Evolutionary conservation across 2,888 invertebrate species (phyloP).

Genomic region (Tetramorium bicarinatum): DNA sequence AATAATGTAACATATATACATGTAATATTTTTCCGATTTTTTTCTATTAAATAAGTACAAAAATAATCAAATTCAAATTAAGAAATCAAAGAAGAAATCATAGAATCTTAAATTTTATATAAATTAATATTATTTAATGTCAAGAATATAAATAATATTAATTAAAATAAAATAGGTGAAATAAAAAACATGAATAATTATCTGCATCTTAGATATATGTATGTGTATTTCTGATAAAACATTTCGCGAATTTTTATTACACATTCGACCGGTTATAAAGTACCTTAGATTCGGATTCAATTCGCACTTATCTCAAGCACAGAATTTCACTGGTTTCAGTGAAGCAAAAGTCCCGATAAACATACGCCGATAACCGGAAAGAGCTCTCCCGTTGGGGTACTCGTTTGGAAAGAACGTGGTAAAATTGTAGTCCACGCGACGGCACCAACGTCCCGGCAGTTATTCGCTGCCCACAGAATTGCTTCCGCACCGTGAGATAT

Average conservation of each 20-base stretch:
- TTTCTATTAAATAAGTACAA: background rate
- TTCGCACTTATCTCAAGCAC: slow-evolving; percentile 2
- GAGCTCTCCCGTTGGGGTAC: background rate
- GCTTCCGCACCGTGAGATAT: slow-evolving; percentile 46
- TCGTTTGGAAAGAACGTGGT: slow-evolving; percentile 36
- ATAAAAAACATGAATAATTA: background rate
- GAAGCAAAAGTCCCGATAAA: slow-evolving; percentile 26
- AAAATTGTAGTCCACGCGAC: slow-evolving; percentile 41
- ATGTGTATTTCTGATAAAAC: background rate
- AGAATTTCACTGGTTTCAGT: background rate
- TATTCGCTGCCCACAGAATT: slow-evolving; percentile 40
- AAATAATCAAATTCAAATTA: background rate
- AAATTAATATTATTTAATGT: background rate
- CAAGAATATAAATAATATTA: background rate
- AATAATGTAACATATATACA: background rate
- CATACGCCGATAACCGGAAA: slow-evolving; percentile 33
- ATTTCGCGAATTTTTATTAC: background rate
- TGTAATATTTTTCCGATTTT: background rate
- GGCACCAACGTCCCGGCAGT: slow-evolving; percentile 4
- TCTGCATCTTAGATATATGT: no score
- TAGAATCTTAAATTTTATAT: background rate
- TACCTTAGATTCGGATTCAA: slow-evolving; percentile 15
- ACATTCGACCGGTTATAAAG: background rate
- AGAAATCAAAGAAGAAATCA: background rate
- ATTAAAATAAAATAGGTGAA: background rate